These are phyloP conservation scores for Athene cunicularia DNA, from an alignment of 2,113 vertebrate species.

Conservation along the genomic window DNA sequence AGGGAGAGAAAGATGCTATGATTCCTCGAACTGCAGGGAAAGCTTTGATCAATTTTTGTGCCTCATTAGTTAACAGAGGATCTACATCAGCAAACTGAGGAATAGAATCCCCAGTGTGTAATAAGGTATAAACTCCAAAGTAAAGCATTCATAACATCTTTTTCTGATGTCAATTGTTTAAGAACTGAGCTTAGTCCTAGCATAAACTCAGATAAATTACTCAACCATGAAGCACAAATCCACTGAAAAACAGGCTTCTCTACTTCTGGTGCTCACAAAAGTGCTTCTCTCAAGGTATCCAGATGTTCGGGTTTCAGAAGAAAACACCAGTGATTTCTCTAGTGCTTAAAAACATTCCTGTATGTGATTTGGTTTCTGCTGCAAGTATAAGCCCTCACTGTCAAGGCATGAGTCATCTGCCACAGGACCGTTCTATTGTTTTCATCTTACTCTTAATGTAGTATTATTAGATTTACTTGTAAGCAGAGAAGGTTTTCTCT, in stretches of 20 bases:
- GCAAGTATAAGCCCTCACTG: neutral
- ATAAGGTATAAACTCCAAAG: neutral
- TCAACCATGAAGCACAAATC: neutral
- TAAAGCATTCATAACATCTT: neutral
- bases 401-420: neutral
- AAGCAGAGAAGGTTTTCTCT: neutral
- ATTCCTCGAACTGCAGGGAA: neutral
- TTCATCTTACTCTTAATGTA: neutral
- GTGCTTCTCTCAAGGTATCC: neutral
- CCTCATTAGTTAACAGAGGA: neutral
- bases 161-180: neutral
- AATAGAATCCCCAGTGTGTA: neutral
- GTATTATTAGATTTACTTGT: neutral
- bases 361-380: neutral
- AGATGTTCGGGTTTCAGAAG: neutral
- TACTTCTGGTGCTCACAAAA: neutral
- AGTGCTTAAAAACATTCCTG: neutral
- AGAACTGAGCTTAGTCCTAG: neutral
- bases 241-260: neutral
- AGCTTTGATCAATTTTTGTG: neutral
- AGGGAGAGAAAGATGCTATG: neutral
- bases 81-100: neutral
- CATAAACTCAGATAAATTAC: neutral
- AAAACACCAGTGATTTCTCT: neutral
- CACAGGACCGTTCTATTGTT: neutral